phyloP scores from a whole-genome alignment of 2,888 invertebrate genomes.

The Plusia festucae region DNA sequence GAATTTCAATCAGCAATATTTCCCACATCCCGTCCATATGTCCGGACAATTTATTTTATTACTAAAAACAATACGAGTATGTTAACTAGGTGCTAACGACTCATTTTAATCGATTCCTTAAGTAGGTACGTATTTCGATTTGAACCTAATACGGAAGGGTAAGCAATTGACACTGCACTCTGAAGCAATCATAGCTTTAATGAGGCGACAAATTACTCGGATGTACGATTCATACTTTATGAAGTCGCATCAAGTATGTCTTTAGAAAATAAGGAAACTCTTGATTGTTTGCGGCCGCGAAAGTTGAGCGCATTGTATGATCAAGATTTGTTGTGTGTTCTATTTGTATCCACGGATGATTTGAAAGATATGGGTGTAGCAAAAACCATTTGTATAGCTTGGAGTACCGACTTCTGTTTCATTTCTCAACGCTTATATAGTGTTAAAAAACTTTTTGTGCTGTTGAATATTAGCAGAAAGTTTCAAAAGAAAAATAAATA shows the following conservation, averaged over 20 bases:
- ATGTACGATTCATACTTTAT: constrained; percentile 39
- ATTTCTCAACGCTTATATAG: background rate
- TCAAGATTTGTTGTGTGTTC: constrained; percentile 19
- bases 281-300: constrained; percentile 42
- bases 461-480: background rate
- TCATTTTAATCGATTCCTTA: background rate
- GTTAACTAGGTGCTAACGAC: background rate
- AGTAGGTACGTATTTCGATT: background rate
- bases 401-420: background rate
- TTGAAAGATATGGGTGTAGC: background rate
- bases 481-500: background rate
- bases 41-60: background rate
- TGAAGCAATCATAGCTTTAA: background rate
- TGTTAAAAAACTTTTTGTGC: background rate
- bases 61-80: no score
- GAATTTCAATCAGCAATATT: background rate
- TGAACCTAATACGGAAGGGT: constrained; percentile 3
- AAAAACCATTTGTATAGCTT: background rate
- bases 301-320: constrained; percentile 44
- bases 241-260: constrained; percentile 33
- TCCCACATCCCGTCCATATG: no score
- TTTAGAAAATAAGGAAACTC: constrained; percentile 53
- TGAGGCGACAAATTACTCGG: constrained; percentile 18
- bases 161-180: background rate
- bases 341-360: constrained; percentile 18